These are phyloP conservation scores for Cephalopholis sonnerati DNA, from an alignment of 2,113 vertebrate genomes.

Conservation along the genomic window DNA sequence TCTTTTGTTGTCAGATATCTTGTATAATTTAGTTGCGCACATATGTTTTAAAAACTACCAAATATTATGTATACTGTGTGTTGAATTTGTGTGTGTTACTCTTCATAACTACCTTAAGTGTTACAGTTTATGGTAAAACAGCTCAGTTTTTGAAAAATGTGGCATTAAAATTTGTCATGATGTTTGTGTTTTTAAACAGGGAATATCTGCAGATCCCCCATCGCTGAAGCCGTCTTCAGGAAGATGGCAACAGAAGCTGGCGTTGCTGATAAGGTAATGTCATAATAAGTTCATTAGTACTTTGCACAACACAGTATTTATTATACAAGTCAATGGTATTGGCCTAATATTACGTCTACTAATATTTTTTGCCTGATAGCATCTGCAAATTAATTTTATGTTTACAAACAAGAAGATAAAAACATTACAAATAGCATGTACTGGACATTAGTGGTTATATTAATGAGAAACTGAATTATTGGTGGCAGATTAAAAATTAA, in stretches of 20 bases:
- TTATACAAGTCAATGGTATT: neutral
- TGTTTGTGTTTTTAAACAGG: conserved; percentile 83
- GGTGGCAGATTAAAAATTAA: neutral
- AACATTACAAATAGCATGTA: neutral
- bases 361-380: neutral
- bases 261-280: conserved; percentile 87
- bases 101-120: too few relatives aligned
- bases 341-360: neutral
- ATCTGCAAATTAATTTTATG: too few relatives aligned
- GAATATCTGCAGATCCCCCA: conserved; percentile 97
- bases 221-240: conserved; percentile 96
- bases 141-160: too few relatives aligned
- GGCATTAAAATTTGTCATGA: too few relatives aligned
- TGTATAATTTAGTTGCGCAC: too few relatives aligned
- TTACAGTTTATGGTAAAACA: too few relatives aligned
- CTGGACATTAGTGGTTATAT: neutral
- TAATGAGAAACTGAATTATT: neutral
- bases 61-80: too few relatives aligned
- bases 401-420: neutral
- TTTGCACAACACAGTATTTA: neutral
- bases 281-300: neutral
- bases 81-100: too few relatives aligned
- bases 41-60: too few relatives aligned
- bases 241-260: conserved; percentile 91
- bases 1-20: too few relatives aligned